Percentiles rank a stretch among this genome's conserved stretches.
Conservation (phyloP, 1,140 invertebrate species). For the Pogonomyrmex californicus region DNA sequence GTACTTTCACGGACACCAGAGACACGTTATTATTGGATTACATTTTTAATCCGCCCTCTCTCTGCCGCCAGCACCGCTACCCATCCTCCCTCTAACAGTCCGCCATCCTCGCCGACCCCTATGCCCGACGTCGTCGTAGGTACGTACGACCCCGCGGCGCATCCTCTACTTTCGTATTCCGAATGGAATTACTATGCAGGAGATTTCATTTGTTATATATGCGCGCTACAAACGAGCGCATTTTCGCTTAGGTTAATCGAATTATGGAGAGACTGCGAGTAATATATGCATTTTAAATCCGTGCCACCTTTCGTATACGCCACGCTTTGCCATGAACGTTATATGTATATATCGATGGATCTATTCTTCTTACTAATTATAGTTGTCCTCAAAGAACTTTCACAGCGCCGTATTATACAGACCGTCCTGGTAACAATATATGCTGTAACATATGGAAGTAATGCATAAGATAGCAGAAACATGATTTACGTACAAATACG, state of each 20-base stretch:
- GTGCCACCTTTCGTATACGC: slow-evolving; percentile 74
- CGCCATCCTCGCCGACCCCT: slow-evolving; percentile 62
- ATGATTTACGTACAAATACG: slow-evolving; percentile 39
- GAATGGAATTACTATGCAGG: slow-evolving; percentile 87
- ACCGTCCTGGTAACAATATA: neutral
- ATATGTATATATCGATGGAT: slow-evolving; percentile 62
- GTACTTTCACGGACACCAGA: slow-evolving; percentile 85
- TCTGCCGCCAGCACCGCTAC: slow-evolving; percentile 71
- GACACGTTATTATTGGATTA: slow-evolving; percentile 87
- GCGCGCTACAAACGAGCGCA: slow-evolving; percentile 86
- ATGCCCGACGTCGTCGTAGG: slow-evolving; percentile 76
- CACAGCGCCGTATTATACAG: slow-evolving; percentile 1
- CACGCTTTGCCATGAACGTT: slow-evolving; percentile 67
- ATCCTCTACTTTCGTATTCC: slow-evolving; percentile 86
- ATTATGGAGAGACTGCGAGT: slow-evolving; percentile 77
- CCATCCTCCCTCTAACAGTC: slow-evolving; percentile 61
- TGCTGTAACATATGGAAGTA: neutral
- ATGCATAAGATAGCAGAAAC: slow-evolving; percentile 24
- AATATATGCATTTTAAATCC: slow-evolving; percentile 85
- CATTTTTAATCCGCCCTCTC: slow-evolving; percentile 87
- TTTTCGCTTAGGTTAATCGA: slow-evolving; percentile 86
- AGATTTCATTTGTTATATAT: slow-evolving; percentile 87
- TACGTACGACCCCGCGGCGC: slow-evolving; percentile 76
- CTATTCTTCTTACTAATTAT: slow-evolving; percentile 43
- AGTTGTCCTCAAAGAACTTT: slow-evolving; percentile 36